A percentile compares a stretch with the other conserved stretches of the same genome.
These are phyloP conservation scores for Catharus bicknelli DNA, from an alignment of 2,113 vertebrate genomes.

Conservation along the genomic window DNA sequence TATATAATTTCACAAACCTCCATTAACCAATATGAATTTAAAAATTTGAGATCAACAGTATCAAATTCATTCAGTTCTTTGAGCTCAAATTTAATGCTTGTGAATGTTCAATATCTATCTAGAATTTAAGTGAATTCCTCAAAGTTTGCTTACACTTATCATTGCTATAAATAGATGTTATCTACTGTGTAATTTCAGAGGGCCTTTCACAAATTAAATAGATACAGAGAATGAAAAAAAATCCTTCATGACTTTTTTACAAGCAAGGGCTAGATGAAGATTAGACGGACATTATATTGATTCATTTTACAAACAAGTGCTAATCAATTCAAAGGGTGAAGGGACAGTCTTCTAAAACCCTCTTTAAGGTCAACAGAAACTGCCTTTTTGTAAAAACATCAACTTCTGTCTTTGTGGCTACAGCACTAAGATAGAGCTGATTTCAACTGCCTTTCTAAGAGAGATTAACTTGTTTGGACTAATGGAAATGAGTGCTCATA, in stretches of 20 bases:
- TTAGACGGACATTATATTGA: background rate
- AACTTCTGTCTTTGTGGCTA: background rate
- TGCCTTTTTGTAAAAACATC: background rate
- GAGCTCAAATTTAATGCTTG: slow-evolving; percentile 38
- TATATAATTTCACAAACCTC: slow-evolving; percentile 37
- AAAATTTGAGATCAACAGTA: slow-evolving; percentile 36
- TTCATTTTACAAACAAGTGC: background rate
- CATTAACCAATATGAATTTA: slow-evolving; percentile 44
- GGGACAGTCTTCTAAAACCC: background rate
- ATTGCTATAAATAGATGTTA: slow-evolving; percentile 19
- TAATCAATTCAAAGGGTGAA: background rate
- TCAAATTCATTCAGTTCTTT: slow-evolving; percentile 46
- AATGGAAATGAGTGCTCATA: background rate
- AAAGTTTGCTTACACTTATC: background rate
- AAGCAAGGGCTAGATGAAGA: background rate
- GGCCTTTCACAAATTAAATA: background rate
- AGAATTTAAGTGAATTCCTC: slow-evolving; percentile 39
- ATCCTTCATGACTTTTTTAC: background rate
- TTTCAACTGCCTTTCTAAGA: background rate
- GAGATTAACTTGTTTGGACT: background rate
- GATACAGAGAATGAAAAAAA: background rate
- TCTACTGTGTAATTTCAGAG: background rate
- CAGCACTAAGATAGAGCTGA: background rate
- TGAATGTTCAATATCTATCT: background rate
- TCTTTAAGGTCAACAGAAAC: background rate